A percentile compares a stretch with the other conserved stretches of the same genome.
phyloP scores from a whole-genome alignment of 2,113 vertebrate genomes.

The Phalacrocorax aristotelis region DNA sequence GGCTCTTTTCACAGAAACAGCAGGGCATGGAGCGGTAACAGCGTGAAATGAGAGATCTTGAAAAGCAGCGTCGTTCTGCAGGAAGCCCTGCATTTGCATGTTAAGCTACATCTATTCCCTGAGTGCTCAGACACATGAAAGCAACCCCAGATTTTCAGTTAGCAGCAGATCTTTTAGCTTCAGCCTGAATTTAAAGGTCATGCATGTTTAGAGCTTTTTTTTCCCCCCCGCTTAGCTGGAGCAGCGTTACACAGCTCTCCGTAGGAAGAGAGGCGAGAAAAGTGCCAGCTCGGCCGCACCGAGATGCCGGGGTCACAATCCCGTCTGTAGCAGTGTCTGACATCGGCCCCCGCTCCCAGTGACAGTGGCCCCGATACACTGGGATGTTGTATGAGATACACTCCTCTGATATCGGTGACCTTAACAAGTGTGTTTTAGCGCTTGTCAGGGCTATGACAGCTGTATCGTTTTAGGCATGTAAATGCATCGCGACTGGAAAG shows the following conservation, averaged over 20 bases:
- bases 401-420: not conserved
- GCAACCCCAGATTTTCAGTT: not conserved
- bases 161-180: not conserved
- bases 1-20: slow-evolving; percentile 4
- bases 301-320: not conserved
- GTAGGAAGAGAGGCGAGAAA: rapidly evolving
- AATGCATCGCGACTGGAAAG: not conserved
- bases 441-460: not conserved
- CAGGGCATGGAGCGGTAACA: not conserved
- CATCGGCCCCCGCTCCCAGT: not conserved
- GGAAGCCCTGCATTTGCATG: slow-evolving; percentile 24
- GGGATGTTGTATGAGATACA: not conserved
- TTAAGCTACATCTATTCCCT: slow-evolving; percentile 9
- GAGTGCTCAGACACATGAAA: not conserved
- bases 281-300: rapidly evolving
- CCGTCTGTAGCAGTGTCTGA: not conserved
- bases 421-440: not conserved
- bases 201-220: not conserved
- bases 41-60: not conserved
- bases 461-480: not conserved
- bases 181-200: slow-evolving; percentile 20
- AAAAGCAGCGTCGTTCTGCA: not conserved
- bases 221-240: not conserved
- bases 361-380: not conserved
- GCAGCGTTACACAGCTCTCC: not conserved